A percentile compares a stretch with the other conserved stretches of the same genome.
Evolutionary conservation across 2,113 vertebrate genomes (phyloP).

Genomic region (Cacatua alba): DNA sequence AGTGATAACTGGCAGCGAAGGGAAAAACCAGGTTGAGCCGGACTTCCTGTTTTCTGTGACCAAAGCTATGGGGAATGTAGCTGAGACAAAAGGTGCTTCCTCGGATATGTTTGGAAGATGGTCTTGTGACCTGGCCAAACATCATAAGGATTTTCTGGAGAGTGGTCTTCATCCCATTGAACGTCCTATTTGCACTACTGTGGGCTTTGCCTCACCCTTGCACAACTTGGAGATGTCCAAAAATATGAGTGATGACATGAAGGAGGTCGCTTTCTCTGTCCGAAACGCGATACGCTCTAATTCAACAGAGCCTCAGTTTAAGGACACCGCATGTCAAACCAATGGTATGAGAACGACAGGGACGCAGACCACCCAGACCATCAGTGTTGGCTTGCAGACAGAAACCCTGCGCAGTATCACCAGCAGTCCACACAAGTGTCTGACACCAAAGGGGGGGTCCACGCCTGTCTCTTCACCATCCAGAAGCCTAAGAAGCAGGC

Average conservation of each 20-base stretch:
- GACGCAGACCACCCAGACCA: conserved; percentile 92
- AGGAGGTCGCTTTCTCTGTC: conserved; percentile 94
- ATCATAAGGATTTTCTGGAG: conserved; percentile 78
- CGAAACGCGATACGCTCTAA: conserved; percentile 83
- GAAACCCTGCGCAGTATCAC: conserved; percentile 88
- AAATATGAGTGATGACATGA: conserved; percentile 98
- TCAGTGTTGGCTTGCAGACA: conserved; percentile 92
- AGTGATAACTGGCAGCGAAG: conserved; percentile 44
- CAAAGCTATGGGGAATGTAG: conserved; percentile 75
- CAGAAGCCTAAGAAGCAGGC: conserved; percentile 87
- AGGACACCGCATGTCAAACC: conserved; percentile 92
- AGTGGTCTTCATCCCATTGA: conserved; percentile 73
- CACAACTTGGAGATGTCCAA: conserved; percentile 88
- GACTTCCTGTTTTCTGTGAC: conserved; percentile 81
- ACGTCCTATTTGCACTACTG: conserved; percentile 81
- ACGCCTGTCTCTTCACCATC: conserved; percentile 94
- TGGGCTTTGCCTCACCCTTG: conserved; percentile 86
- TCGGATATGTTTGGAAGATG: conserved; percentile 86
- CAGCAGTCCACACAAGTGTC: conserved; percentile 96
- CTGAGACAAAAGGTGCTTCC: conserved; percentile 72
- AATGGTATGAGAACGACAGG: conserved; percentile 86
- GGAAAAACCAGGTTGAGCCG: conserved; percentile 69
- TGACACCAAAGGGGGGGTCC: conserved; percentile 88
- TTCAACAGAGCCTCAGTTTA: conserved; percentile 74
- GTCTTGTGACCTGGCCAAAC: conserved; percentile 83